Conservation (phyloP, 2,797 vertebrate species). For the Lemur catta region DNA sequence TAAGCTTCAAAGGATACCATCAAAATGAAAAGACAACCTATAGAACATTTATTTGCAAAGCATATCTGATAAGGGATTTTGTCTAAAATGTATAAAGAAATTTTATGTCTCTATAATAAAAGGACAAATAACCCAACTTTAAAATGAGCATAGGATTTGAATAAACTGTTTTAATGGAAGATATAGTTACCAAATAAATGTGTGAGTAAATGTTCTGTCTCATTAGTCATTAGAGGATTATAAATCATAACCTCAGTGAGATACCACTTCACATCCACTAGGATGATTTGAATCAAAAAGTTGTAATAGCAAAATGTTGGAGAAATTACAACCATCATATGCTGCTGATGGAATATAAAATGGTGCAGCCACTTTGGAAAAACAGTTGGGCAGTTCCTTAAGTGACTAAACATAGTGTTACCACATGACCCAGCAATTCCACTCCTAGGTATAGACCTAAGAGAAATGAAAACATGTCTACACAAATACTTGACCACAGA, state of each 20-base stretch:
- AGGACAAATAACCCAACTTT: not conserved
- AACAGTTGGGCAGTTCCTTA: not conserved
- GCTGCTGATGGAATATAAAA: slow-evolving; percentile 20
- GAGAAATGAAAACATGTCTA: not conserved
- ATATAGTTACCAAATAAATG: not conserved
- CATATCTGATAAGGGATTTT: not conserved
- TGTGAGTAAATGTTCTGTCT: not conserved
- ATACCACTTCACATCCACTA: not conserved
- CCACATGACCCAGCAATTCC: not conserved
- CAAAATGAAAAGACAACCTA: not conserved
- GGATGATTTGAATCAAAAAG: not conserved
- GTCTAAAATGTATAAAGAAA: not conserved
- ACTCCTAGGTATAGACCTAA: not conserved
- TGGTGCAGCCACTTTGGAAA: not conserved
- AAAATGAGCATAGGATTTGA: not conserved
- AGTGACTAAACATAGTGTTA: not conserved
- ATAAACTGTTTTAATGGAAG: not conserved
- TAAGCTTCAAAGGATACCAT: not conserved
- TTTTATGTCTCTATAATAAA: not conserved
- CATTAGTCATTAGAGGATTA: not conserved
- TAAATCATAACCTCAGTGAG: not conserved
- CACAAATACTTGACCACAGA: not conserved
- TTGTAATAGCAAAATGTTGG: not conserved
- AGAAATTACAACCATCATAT: not conserved
- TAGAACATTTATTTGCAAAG: not conserved